Evolutionary conservation across 2,113 vertebrate genomes (phyloP).

Genomic region (Epinephelus fuscoguttatus): DNA sequence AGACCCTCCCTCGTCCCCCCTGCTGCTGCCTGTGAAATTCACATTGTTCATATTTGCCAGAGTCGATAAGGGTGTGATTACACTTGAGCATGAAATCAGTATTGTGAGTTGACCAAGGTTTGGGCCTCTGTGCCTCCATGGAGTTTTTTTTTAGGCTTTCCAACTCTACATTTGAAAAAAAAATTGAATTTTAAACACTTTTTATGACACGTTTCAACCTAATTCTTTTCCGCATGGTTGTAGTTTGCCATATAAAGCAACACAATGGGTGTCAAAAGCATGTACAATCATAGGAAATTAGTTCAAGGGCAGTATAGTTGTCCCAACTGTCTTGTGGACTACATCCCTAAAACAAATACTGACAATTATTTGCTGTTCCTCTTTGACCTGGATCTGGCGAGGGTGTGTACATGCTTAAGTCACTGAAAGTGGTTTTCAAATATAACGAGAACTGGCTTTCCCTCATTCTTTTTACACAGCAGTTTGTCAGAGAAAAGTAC

Average conservation of each 20-base stretch:
- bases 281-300: background rate
- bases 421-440: constrained; percentile 3
- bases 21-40: constrained; percentile 28
- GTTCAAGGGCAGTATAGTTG: background rate
- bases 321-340: background rate
- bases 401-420: constrained; percentile 6
- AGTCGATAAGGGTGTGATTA: constrained; percentile 29
- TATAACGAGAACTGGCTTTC: constrained; percentile 17
- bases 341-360: constrained; percentile 25
- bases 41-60: constrained; percentile 32
- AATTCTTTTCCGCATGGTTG: background rate
- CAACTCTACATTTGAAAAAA: background rate
- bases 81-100: constrained; percentile 6
- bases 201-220: background rate
- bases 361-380: background rate
- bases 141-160: background rate
- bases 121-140: background rate
- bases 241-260: background rate
- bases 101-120: background rate
- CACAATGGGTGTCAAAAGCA: background rate
- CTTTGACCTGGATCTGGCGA: constrained; percentile 25
- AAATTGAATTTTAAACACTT: background rate
- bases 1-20: background rate
- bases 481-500: constrained; percentile 21
- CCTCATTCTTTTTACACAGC: constrained; percentile 6